phyloP scores from a whole-genome alignment of 2,888 invertebrate genomes.

The Acanthosepion pharaonis region DNA sequence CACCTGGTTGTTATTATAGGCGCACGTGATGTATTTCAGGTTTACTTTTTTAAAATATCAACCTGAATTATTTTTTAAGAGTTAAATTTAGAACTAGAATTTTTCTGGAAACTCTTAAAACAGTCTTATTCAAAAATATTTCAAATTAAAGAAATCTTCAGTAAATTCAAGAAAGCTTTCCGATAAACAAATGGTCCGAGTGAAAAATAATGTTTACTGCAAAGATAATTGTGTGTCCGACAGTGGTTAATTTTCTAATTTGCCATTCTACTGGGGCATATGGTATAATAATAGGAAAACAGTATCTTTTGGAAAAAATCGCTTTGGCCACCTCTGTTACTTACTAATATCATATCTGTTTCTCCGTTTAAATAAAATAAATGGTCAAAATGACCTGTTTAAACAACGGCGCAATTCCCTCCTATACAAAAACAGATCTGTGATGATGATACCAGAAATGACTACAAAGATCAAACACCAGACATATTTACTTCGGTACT shows the following conservation, averaged over 20 bases:
- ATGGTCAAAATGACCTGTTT: conserved; percentile 23
- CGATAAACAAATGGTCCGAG: background rate
- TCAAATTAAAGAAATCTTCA: background rate
- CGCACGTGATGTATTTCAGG: background rate
- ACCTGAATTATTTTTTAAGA: background rate
- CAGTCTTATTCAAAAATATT: background rate
- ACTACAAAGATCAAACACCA: background rate
- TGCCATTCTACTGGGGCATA: no score
- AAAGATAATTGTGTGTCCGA: background rate
- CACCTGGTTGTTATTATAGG: background rate
- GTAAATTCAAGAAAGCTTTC: background rate
- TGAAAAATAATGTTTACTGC: background rate
- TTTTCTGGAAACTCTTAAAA: background rate
- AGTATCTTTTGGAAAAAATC: background rate
- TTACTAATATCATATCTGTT: background rate
- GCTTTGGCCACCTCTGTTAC: background rate
- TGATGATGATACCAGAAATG: background rate
- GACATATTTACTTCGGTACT: background rate
- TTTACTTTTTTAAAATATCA: background rate
- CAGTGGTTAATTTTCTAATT: background rate
- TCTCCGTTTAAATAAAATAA: background rate
- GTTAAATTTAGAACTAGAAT: background rate
- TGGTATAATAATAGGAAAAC: background rate
- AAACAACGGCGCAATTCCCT: background rate
- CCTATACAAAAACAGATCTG: background rate